These are phyloP conservation scores for Napeogenes inachia DNA, from an alignment of 2,888 invertebrate genomes.

Conservation along the genomic window DNA sequence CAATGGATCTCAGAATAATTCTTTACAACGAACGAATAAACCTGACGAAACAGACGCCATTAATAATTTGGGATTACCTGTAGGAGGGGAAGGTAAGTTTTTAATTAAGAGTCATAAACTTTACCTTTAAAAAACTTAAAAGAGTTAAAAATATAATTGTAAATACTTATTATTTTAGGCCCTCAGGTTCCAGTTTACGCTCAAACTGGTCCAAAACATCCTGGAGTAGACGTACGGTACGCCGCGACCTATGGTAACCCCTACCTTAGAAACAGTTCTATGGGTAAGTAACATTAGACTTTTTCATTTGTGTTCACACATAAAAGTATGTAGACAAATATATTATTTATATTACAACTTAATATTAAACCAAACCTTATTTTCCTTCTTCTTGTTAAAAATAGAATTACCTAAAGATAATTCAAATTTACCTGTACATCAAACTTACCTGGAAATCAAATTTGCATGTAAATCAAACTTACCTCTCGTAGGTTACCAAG, in stretches of 20 bases:
- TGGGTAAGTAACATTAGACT: conserved; percentile 48
- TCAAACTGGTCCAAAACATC: conserved; percentile 53
- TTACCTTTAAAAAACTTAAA: neutral
- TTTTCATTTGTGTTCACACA: neutral
- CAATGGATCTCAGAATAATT: conserved; percentile 65
- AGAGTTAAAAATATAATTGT: neutral
- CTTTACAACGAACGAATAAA: conserved; percentile 64
- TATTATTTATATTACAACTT: neutral
- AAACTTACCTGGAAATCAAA: neutral
- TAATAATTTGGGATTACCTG: conserved; percentile 64
- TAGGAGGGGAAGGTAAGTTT: conserved; percentile 43
- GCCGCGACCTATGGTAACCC: conserved; percentile 82
- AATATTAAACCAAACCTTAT: neutral
- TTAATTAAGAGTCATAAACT: neutral
- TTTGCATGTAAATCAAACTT: neutral
- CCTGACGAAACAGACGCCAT: conserved; percentile 66
- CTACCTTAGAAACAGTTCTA: conserved; percentile 85
- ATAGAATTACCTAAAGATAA: neutral
- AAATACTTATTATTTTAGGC: conserved; percentile 13
- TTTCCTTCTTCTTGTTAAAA: neutral
- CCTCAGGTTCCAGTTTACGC: conserved; percentile 58
- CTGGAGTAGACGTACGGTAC: conserved; percentile 84
- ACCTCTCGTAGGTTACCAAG: conserved; percentile 54
- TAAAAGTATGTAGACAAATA: neutral
- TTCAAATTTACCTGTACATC: neutral